A percentile compares a stretch with the other conserved stretches of the same genome.
These are phyloP conservation scores for Melopsittacus undulatus DNA, from an alignment of 2,797 vertebrate species.

Conservation along the genomic window DNA sequence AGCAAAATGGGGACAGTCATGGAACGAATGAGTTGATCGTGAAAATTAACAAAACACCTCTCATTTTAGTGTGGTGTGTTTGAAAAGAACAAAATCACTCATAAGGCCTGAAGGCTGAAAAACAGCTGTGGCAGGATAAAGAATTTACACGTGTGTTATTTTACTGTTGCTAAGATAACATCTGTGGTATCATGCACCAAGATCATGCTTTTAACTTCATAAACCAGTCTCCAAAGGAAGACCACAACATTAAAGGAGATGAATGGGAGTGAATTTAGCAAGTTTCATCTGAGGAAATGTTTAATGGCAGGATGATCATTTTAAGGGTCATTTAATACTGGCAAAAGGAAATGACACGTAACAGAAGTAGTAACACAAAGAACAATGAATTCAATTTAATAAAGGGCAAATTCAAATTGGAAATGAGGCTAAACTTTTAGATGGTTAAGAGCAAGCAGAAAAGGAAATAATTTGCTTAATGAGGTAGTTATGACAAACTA, in stretches of 20 bases:
- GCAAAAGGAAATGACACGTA: conserved; percentile 54
- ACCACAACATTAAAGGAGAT: not conserved
- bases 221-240: not conserved
- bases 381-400: conserved; percentile 50
- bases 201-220: not conserved
- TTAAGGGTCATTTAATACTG: conserved; percentile 41
- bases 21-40: not conserved
- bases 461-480: conserved; percentile 35
- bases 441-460: not conserved
- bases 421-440: conserved; percentile 48
- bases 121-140: not conserved
- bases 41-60: not conserved
- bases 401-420: conserved; percentile 55
- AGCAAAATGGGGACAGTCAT: not conserved
- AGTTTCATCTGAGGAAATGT: not conserved
- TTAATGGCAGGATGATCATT: conserved; percentile 36
- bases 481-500: conserved; percentile 24
- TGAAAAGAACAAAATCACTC: not conserved
- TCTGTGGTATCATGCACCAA: not conserved
- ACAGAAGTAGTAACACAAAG: conserved; percentile 26
- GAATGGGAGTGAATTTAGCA: not conserved
- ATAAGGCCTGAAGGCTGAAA: not conserved
- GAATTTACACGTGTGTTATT: not conserved
- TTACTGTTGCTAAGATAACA: not conserved
- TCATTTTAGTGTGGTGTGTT: not conserved